Evolutionary conservation across 2,797 vertebrate species (phyloP).

Genomic region (Poecilia wingei): DNA sequence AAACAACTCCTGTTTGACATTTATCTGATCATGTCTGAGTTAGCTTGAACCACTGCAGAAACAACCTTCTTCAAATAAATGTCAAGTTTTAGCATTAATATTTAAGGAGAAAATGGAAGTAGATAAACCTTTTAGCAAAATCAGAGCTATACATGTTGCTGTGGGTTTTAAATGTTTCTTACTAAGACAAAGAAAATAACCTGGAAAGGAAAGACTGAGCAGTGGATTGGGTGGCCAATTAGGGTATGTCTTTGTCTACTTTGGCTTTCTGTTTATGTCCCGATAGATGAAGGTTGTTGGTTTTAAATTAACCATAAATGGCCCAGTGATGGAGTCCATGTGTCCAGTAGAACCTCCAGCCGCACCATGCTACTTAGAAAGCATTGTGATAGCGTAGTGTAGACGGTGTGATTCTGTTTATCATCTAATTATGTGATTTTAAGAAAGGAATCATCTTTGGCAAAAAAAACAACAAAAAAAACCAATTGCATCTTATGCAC

Average conservation of each 20-base stretch:
- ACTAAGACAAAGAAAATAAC: neutral
- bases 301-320: neutral
- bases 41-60: neutral
- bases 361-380: neutral
- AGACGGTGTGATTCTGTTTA: neutral
- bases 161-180: neutral
- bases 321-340: neutral
- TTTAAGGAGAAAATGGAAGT: neutral
- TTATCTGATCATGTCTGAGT: neutral
- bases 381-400: neutral
- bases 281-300: neutral
- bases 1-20: neutral
- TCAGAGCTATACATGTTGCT: neutral
- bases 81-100: neutral
- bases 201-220: neutral
- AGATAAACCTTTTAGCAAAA: neutral
- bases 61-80: conserved; percentile 5
- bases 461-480: too few relatives aligned
- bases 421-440: neutral
- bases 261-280: neutral
- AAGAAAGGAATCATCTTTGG: neutral
- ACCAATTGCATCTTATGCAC: neutral
- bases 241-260: neutral
- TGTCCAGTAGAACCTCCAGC: neutral
- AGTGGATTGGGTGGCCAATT: too few relatives aligned